Evolutionary conservation across 2,797 vertebrate genomes (phyloP).

Genomic region (Lepilemur septentrionalis): DNA sequence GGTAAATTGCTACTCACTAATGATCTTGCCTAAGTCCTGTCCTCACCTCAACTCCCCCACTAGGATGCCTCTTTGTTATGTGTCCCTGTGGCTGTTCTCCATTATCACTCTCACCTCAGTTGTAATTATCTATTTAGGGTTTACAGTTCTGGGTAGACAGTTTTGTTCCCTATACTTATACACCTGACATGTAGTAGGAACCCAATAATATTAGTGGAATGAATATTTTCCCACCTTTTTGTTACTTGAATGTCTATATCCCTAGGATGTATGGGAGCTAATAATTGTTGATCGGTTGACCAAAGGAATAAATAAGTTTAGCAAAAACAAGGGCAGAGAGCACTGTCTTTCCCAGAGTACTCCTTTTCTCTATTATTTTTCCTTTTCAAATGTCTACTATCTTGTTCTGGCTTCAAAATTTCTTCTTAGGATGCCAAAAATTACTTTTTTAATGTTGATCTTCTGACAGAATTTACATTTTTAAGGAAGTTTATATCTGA

Average conservation of each 20-base stretch:
- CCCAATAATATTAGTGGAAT: background rate
- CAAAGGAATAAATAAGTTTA: background rate
- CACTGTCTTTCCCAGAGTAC: background rate
- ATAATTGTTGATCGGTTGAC: background rate
- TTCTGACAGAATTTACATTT: background rate
- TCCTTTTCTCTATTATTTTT: background rate
- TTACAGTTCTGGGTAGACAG: background rate
- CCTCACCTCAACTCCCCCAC: background rate
- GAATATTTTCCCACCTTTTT: constrained; percentile 31
- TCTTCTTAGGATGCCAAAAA: background rate
- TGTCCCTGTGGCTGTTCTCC: background rate
- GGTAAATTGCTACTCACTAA: background rate
- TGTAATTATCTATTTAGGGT: background rate
- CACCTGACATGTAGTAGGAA: background rate
- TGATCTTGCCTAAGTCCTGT: background rate
- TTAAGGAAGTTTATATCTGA: background rate
- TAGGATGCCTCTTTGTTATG: background rate
- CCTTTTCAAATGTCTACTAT: background rate
- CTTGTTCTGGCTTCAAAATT: constrained; percentile 11
- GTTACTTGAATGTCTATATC: background rate
- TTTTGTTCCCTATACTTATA: background rate
- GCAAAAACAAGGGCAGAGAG: background rate
- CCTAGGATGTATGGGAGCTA: background rate
- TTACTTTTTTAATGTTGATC: background rate
- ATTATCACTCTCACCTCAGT: background rate